Conservation (phyloP, 2,888 invertebrate genomes). For the Idaea dimidiata region DNA sequence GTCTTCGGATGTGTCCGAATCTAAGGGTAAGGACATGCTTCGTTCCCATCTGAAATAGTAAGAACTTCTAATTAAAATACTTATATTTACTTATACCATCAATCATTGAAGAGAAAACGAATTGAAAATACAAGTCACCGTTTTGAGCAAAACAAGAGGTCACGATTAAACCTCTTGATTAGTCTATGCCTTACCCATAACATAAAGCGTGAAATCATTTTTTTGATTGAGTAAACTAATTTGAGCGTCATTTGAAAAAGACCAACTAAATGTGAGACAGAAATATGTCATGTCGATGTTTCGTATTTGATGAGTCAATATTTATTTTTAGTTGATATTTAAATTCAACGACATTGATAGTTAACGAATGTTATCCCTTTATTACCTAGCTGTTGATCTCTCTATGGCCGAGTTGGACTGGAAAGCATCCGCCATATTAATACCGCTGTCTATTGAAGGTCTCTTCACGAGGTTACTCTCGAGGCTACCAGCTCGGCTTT, state of each 20-base stretch:
- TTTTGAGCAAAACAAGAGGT: too few relatives aligned
- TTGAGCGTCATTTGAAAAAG: too few relatives aligned
- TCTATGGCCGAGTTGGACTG: slow-evolving; percentile 73
- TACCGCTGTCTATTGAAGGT: slow-evolving; percentile 90
- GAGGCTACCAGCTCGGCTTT: slow-evolving; percentile 64
- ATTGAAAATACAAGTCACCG: too few relatives aligned
- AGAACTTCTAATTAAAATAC: neutral
- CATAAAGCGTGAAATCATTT: too few relatives aligned
- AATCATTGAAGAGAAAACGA: neutral
- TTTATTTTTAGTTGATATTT: too few relatives aligned
- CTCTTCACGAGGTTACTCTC: slow-evolving; percentile 83
- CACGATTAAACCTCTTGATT: too few relatives aligned
- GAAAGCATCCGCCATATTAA: slow-evolving; percentile 83
- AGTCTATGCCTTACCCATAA: too few relatives aligned
- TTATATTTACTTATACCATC: neutral
- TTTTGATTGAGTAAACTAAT: too few relatives aligned
- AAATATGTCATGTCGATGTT: too few relatives aligned
- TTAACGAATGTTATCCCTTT: slow-evolving; percentile 3
- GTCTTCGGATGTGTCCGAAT: slow-evolving; percentile 70
- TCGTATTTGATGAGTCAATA: too few relatives aligned
- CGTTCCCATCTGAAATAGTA: slow-evolving; percentile 82
- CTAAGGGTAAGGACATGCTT: slow-evolving; percentile 85
- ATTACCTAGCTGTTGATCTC: slow-evolving; percentile 67
- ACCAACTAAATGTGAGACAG: too few relatives aligned
- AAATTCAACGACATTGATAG: neutral